phyloP scores from a whole-genome alignment of 2,797 vertebrate genomes.

The Pampus argenteus region DNA sequence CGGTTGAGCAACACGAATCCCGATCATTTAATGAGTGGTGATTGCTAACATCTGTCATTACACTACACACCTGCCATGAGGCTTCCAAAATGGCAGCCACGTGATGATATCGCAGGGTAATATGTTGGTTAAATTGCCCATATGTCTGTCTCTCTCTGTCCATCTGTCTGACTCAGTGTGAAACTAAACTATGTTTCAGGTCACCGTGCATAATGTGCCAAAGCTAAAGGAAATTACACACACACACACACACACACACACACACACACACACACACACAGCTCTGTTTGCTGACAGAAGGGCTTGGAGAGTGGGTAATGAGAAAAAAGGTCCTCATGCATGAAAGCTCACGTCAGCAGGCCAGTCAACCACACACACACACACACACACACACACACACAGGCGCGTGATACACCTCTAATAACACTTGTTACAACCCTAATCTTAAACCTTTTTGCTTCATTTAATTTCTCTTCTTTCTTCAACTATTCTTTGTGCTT shows the following conservation, averaged over 20 bases:
- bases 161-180: conserved; percentile 73
- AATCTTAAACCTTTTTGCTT: conserved; percentile 19
- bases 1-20: not conserved
- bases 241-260: conserved; percentile 37
- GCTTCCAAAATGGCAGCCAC: conserved; percentile 21
- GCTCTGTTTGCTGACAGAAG: conserved; percentile 74
- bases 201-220: conserved; percentile 70
- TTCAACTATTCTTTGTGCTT: not conserved
- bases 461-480: not conserved
- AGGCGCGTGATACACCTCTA: conserved; percentile 6
- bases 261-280: conserved; percentile 30
- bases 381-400: not conserved
- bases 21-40: not conserved
- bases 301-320: conserved; percentile 73
- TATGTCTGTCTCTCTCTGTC: conserved; percentile 67
- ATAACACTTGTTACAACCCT: conserved; percentile 2
- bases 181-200: conserved; percentile 78
- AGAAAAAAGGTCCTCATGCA: conserved; percentile 80
- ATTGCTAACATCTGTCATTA: conserved; percentile 1
- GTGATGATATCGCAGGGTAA: conserved; percentile 46
- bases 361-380: conserved; percentile 22
- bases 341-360: conserved; percentile 72
- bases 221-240: conserved; percentile 50
- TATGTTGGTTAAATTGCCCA: conserved; percentile 66
- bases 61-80: conserved; percentile 33